Conservation (phyloP, 1,140 invertebrate species). For the Calycopis cecrops region DNA sequence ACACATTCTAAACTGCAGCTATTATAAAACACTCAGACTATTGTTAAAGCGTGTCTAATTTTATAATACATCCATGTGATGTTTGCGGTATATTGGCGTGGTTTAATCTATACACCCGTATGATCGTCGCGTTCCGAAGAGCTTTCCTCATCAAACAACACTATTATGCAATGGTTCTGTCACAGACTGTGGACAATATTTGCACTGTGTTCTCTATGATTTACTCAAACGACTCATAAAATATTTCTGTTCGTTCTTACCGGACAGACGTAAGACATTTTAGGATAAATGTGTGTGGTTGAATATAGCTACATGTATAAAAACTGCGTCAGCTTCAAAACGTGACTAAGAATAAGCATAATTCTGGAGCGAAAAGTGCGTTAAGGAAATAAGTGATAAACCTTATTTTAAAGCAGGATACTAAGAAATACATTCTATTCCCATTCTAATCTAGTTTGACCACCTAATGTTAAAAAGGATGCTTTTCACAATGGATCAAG, state of each 20-base stretch:
- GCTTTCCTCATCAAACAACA: conserved; percentile 51
- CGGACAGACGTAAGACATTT: not conserved
- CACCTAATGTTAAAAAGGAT: too few species aligned
- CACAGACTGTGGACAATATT: conserved; percentile 5
- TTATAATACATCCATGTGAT: conserved; percentile 6
- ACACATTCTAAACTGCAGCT: not conserved
- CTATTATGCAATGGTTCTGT: conserved; percentile 29
- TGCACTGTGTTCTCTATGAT: not conserved
- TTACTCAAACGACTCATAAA: not conserved
- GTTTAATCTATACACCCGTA: conserved; percentile 24
- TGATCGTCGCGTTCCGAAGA: conserved; percentile 36
- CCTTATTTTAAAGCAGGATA: too few species aligned
- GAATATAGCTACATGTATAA: too few species aligned
- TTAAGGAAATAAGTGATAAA: too few species aligned
- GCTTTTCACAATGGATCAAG: too few species aligned
- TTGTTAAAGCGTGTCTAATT: conserved; percentile 1
- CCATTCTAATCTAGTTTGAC: too few species aligned
- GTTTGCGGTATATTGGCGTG: conserved; percentile 10
- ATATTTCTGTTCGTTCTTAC: too few species aligned
- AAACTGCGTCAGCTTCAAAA: too few species aligned
- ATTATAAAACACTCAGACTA: not conserved
- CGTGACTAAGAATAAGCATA: too few species aligned
- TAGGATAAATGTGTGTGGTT: too few species aligned
- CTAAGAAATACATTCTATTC: too few species aligned
- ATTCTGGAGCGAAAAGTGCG: too few species aligned